Evolutionary conservation across 2,797 vertebrate species (phyloP), one percentile per base, ranked within the genome.

Genomic region (Lithobates sylvaticus): DNA sequence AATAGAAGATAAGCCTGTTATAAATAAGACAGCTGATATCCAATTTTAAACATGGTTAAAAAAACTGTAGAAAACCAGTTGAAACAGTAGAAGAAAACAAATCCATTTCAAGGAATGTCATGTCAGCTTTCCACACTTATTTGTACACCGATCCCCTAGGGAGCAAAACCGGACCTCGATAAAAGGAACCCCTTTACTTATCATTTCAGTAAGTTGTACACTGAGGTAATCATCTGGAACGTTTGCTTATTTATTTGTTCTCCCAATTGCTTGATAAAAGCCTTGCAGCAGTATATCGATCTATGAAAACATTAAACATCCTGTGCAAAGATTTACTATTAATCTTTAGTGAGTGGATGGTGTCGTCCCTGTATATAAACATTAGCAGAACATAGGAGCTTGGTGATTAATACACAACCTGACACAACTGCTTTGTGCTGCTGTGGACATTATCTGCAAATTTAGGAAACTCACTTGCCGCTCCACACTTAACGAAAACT

Each of bases 281-380:
- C 50, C 65, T 64, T 87, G 65, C 36, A 50, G 84, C 73, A 16
- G 27, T 36, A 10, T 21, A 26, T 27, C 76, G 88, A 88, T 89
- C 87, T 39, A 32, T 12, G 32, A 86, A 87, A 68, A 71, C 10
- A 78, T 74, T 84, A 54, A 81, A 84, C n/a, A 5, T 85, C 81
- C 50, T 76, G 83, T 76, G 78, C 61, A 50, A 84, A 88, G 61
- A 89, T 76, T 87, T 86, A 65, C 81, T 65, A 0, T 86, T 89
- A 71, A 88, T 88, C 73, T 88, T 89, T 76, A 36, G 39, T 78
- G 82, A 72, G 3, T 3, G 65, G 68, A 44, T 10, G 85, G 77
- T 61, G 75, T 68, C 89, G 70, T 85, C 13, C 68, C 76, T 85
- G 81, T 80, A 3, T 69, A 81, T 42, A 74, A 79, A 80, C 29